These are phyloP conservation scores for Cherax destructor DNA, from an alignment of 1,140 invertebrate genomes.

Conservation along the genomic window DNA sequence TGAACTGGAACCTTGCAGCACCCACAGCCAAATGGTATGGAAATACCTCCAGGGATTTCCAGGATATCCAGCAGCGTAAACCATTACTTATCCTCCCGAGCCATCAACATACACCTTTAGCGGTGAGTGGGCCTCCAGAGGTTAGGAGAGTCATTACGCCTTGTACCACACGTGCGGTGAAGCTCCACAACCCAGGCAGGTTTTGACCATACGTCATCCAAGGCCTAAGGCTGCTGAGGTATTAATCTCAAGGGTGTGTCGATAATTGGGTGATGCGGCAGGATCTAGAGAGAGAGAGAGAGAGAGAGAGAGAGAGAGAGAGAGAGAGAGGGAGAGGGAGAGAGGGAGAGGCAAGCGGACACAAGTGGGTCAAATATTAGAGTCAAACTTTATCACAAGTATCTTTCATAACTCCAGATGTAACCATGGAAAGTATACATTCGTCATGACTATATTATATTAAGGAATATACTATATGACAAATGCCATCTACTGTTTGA, in stretches of 20 bases:
- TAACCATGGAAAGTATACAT: constrained; percentile 30
- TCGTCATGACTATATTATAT: constrained; percentile 41
- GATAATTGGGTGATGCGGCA: neutral
- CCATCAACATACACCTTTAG: neutral
- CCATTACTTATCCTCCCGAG: neutral
- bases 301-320: neutral
- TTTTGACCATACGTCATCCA: too few species aligned
- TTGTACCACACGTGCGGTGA: neutral
- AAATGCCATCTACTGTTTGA: constrained; percentile 13
- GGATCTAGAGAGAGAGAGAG: neutral
- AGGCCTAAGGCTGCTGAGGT: too few species aligned
- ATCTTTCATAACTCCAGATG: neutral
- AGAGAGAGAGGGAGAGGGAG: neutral
- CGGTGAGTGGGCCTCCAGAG: neutral
- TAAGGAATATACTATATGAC: constrained; percentile 31
- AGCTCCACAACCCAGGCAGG: neutral
- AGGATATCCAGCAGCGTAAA: neutral
- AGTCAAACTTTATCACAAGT: too few species aligned
- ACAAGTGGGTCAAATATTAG: too few species aligned
- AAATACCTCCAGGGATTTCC: too few species aligned
- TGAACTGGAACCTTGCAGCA: too few species aligned
- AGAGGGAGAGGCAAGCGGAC: neutral
- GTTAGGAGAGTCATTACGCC: neutral
- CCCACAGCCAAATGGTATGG: too few species aligned
- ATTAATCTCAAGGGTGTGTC: neutral